Evolutionary conservation across 2,888 invertebrate genomes (phyloP), one percentile per base, ranked within the genome.

Genomic region (Drosophila hamatofila): DNA sequence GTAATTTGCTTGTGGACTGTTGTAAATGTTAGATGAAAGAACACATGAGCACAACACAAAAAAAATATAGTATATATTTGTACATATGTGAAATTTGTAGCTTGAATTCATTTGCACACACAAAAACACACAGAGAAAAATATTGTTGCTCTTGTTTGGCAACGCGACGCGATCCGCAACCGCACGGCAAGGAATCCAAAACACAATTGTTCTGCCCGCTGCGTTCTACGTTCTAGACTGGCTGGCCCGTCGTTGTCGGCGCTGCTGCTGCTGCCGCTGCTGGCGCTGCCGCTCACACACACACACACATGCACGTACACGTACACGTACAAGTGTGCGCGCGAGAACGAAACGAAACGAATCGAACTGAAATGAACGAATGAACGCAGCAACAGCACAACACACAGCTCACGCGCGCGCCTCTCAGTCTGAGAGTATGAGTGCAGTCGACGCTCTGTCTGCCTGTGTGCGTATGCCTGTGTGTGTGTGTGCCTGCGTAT

Each of bases 161-260:
- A 73, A 75, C 83, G 83, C 76, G 80, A 73, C 88, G 88, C 85
- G 88, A 83, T 86, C 90, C 88, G 90, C 90, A 90, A 77, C 91
- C 88, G 91, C 89, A 91, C 92, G 89, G 90, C 89, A 91, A 90
- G 89, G 85, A 91, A 91, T 90, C 90, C 86, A 92, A 92, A 92
- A 88, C 89, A 91, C 91, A 91, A 91, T 92, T 92, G 92, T 92
- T 91, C 91, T 90, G 89, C 85, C 79, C 79, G 89, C 78, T 81
- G 75, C 90, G 91, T 92, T 91, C 91, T 91, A 90, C 80, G 88
- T 91, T 90, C 91, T 91, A 90, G 83, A 87, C 91, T 89, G 90
- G 78, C 86, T 77, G 76, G 75, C 72, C 64, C 65, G 78, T 46
- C 71, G 81, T 57, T 58, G 75, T 58, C 37, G 85, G 49, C 65